Conservation (phyloP, 2,113 vertebrate genomes). For the Furnarius figulus region DNA sequence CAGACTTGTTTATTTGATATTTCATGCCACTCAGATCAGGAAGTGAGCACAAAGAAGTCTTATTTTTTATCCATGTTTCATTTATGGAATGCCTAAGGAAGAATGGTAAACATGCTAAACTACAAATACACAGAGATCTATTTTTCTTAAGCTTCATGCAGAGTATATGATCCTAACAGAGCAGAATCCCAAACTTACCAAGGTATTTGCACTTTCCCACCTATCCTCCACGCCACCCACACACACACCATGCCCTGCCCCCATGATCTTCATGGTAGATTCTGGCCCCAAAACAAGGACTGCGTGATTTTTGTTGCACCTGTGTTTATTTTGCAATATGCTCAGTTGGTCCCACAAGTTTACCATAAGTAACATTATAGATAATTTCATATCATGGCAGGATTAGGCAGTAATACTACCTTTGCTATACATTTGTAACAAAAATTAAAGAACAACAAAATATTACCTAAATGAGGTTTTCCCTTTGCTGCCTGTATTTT, state of each 20-base stretch:
- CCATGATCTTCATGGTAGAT: background rate
- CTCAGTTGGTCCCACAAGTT: background rate
- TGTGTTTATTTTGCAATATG: background rate
- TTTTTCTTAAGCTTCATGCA: background rate
- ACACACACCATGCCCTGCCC: too few relatives aligned
- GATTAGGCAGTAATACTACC: background rate
- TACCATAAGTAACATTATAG: background rate
- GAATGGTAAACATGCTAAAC: background rate
- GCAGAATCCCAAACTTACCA: background rate
- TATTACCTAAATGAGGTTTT: slow-evolving; percentile 71
- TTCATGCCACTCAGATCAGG: slow-evolving; percentile 43
- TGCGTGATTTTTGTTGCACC: background rate
- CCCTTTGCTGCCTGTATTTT: slow-evolving; percentile 33
- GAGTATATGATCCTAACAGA: background rate
- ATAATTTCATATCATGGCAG: background rate
- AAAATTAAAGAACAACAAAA: background rate
- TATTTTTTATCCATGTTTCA: slow-evolving; percentile 77
- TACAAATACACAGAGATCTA: background rate
- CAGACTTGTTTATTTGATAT: slow-evolving; percentile 17
- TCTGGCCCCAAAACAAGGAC: background rate
- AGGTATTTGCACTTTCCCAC: background rate
- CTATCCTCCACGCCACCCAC: background rate
- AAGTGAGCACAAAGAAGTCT: slow-evolving; percentile 40
- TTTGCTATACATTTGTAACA: background rate
- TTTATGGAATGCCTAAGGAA: slow-evolving; percentile 70